Percentiles rank a stretch among this genome's conserved stretches.
Conservation (phyloP, 2,888 invertebrate species). For the Pammene aurita region DNA sequence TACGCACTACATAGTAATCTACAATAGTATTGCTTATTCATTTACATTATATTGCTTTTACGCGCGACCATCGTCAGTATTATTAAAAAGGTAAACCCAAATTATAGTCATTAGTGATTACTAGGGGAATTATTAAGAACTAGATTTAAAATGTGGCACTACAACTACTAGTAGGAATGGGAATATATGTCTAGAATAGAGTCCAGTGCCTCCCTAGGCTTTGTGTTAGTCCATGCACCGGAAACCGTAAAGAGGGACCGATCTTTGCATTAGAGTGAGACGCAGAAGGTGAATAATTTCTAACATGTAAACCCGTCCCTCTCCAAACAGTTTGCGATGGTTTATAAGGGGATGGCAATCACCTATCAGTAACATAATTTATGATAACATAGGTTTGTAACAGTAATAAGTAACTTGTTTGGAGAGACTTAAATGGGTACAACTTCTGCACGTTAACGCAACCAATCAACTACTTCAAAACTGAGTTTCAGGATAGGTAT, state of each 20-base stretch:
- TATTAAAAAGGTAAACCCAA: conserved; percentile 61
- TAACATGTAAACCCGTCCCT: background rate
- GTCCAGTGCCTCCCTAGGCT: conserved; percentile 59
- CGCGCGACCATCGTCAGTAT: conserved; percentile 70
- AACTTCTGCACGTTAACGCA: too few relatives aligned
- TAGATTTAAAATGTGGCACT: conserved; percentile 70
- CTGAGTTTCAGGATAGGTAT: too few relatives aligned
- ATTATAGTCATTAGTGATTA: conserved; percentile 41
- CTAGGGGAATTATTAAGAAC: conserved; percentile 52
- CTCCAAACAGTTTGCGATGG: conserved; percentile 14
- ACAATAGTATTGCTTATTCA: conserved; percentile 77
- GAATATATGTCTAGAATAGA: conserved; percentile 62
- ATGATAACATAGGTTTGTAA: background rate
- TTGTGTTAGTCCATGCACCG: conserved; percentile 32
- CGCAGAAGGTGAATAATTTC: conserved; percentile 10
- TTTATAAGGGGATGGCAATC: conserved; percentile 23
- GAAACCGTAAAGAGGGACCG: background rate
- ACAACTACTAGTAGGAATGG: conserved; percentile 65
- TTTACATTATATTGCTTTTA: conserved; percentile 79
- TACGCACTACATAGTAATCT: conserved; percentile 63
- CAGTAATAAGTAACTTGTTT: background rate
- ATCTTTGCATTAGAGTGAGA: conserved; percentile 5
- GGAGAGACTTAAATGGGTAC: background rate
- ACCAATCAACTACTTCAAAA: too few relatives aligned
- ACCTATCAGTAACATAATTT: too few relatives aligned